Evolutionary conservation across 2,888 invertebrate species (phyloP).

Genomic region (Brenthis daphne): DNA sequence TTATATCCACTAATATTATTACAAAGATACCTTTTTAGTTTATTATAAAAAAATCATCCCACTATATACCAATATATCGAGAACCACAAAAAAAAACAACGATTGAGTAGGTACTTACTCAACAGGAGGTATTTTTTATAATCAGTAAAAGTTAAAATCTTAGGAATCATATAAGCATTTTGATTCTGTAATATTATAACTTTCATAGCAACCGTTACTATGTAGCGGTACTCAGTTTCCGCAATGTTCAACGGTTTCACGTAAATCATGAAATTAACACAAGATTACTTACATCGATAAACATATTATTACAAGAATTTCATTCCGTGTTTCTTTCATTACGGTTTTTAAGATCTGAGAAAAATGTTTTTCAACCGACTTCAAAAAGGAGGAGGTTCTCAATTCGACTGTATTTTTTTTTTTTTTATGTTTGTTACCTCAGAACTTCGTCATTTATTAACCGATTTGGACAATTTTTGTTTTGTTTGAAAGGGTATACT

Average conservation of each 20-base stretch:
- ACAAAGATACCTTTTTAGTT: too few relatives aligned
- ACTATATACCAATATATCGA: too few relatives aligned
- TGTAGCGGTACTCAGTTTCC: conserved; percentile 1
- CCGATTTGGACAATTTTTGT: too few relatives aligned
- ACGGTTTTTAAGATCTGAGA: neutral
- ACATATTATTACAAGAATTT: too few relatives aligned
- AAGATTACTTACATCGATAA: conserved; percentile 7
- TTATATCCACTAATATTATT: too few relatives aligned
- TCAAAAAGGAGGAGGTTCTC: too few relatives aligned
- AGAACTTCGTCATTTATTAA: too few relatives aligned
- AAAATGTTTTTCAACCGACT: too few relatives aligned
- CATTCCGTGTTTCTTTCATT: neutral
- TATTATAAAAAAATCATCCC: too few relatives aligned
- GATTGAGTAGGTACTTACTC: neutral
- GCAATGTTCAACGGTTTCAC: conserved; percentile 17
- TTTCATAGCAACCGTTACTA: conserved; percentile 11
- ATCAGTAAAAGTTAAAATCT: neutral
- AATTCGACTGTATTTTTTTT: too few relatives aligned
- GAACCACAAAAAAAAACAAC: neutral
- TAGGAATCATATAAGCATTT: neutral
- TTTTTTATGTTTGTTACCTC: too few relatives aligned
- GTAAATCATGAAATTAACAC: conserved; percentile 4
- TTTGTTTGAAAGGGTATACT: too few relatives aligned
- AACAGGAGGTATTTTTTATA: neutral
- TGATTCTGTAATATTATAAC: neutral